Evolutionary conservation across 2,888 invertebrate genomes (phyloP).

Genomic region (Elegia similella): DNA sequence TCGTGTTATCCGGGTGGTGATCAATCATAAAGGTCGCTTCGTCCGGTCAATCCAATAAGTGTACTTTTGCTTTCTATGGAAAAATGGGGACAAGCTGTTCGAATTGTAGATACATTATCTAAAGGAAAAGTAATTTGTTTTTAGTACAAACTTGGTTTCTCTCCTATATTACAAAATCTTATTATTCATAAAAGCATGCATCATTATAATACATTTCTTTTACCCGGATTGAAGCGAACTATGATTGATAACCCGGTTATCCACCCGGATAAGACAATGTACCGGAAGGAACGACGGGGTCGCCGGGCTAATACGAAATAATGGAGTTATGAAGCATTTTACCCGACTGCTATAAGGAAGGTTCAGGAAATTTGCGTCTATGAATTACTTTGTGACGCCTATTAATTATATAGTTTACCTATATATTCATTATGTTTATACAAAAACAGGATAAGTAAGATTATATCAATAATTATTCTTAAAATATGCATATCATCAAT

Average conservation of each 20-base stretch:
- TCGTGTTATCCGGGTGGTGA: background rate
- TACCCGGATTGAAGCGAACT: constrained; percentile 11
- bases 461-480: too few relatives aligned
- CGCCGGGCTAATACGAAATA: constrained; percentile 27
- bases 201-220: background rate
- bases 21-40: constrained; percentile 7
- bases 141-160: too few relatives aligned
- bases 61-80: constrained; percentile 2
- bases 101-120: background rate
- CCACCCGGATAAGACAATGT: constrained; percentile 67
- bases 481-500: too few relatives aligned
- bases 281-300: constrained; percentile 56
- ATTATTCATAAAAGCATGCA: too few relatives aligned
- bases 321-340: constrained; percentile 4
- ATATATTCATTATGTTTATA: too few relatives aligned
- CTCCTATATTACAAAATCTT: too few relatives aligned
- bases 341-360: too few relatives aligned
- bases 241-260: constrained; percentile 53
- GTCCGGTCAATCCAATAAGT: constrained; percentile 12
- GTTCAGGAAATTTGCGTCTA: too few relatives aligned
- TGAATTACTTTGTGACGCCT: too few relatives aligned
- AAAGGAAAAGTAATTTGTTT: too few relatives aligned
- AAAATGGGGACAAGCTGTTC: background rate
- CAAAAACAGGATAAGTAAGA: too few relatives aligned
- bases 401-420: too few relatives aligned